Percentiles rank a stretch among this genome's conserved stretches.
Evolutionary conservation across 2,113 vertebrate genomes (phyloP).

Genomic region (Eulemur rufifrons): DNA sequence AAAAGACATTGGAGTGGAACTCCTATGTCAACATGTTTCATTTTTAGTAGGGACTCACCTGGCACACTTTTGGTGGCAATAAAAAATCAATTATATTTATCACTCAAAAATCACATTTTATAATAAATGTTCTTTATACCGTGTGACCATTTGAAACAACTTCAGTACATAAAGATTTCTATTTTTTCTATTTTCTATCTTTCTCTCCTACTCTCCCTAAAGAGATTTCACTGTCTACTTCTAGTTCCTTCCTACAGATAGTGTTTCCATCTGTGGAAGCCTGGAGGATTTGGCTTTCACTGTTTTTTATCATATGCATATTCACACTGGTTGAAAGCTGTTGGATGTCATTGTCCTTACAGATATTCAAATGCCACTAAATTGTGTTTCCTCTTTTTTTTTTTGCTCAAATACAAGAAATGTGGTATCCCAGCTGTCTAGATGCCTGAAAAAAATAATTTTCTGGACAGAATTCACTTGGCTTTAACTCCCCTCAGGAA

Average conservation of each 20-base stretch:
- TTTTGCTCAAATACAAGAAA: not conserved
- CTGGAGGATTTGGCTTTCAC: not conserved
- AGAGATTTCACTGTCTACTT: not conserved
- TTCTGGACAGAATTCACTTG: not conserved
- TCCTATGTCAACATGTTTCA: not conserved
- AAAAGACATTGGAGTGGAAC: not conserved
- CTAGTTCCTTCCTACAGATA: not conserved
- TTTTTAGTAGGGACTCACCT: not conserved
- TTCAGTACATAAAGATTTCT: not conserved
- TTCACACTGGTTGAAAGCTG: slow-evolving; percentile 32
- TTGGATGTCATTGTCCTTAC: slow-evolving; percentile 19
- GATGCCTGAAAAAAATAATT: not conserved
- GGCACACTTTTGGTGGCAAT: not conserved
- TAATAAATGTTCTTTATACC: not conserved
- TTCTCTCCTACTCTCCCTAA: not conserved
- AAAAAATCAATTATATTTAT: not conserved
- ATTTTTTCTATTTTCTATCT: not conserved
- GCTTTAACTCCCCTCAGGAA: not conserved
- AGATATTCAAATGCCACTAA: not conserved
- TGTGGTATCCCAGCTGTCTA: not conserved
- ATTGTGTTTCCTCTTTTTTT: not conserved
- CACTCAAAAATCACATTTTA: not conserved
- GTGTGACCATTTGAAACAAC: not conserved
- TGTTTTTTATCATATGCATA: not conserved
- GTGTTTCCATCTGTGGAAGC: not conserved